Evolutionary conservation across 2,113 vertebrate species (phyloP).

Genomic region (Passer montanus): DNA sequence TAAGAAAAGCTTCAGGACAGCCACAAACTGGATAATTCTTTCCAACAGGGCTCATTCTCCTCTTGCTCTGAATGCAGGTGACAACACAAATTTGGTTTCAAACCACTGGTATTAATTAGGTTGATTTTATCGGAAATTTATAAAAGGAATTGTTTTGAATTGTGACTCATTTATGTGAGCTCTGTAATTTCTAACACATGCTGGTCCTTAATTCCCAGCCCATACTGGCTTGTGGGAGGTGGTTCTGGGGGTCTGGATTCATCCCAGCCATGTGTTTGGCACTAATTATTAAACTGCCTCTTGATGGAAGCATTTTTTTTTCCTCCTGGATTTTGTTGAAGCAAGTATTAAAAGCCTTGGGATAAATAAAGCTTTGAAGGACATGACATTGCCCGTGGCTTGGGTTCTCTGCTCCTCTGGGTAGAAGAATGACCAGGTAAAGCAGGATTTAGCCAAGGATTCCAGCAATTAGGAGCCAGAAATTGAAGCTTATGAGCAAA

Average conservation of each 20-base stretch:
- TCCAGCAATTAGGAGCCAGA: background rate
- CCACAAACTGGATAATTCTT: background rate
- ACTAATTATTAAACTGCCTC: background rate
- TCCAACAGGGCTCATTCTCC: background rate
- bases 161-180: background rate
- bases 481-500: rapidly evolving
- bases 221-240: background rate
- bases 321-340: background rate
- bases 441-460: background rate
- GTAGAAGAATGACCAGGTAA: background rate
- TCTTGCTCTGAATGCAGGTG: background rate
- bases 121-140: background rate
- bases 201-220: background rate
- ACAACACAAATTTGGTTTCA: background rate
- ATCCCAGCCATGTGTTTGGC: background rate
- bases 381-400: rapidly evolving
- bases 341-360: background rate
- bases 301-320: background rate
- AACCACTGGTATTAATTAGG: background rate
- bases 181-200: background rate
- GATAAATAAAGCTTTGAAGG: background rate
- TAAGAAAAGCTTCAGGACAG: background rate
- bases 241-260: background rate
- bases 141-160: background rate
- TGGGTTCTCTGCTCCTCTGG: background rate